Evolutionary conservation across 2,797 vertebrate species (phyloP), one percentile per base, ranked within the genome.

Genomic region (Syngnathus rostellatus): DNA sequence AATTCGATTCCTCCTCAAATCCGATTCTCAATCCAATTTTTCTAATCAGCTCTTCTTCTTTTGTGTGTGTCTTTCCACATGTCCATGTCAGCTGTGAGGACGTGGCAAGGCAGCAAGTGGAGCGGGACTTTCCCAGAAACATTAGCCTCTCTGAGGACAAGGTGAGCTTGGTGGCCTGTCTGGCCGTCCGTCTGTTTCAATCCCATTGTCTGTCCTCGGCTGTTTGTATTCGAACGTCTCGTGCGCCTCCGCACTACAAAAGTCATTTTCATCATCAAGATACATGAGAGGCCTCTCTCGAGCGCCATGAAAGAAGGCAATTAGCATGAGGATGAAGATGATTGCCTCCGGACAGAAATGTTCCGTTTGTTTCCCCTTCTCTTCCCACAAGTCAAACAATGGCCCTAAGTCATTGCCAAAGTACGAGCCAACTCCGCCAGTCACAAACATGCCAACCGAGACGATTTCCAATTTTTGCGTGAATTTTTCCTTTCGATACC

Each of bases 91-190:
- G 79, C 75, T 77, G 62, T 71, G 66, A 60, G 66, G 50, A 83
- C 76, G 68, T 74, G 83, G 84, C 82, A 75, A 78, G 70, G 74
- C 65, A 76, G 68, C 69, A 62, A 64, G 78, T 10, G 17, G 53
- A 79, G 59, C 72, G 79, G 85, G 86, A 80, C 78, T 88, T 89
- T 87, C 86, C 86, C 84, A 87, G 87, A 82, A 89, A 89, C 83
- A 25, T 72, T 68, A 88, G 75, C 71, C 83, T 83, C 83, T 83
- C 80, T 3, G 64, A 85, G 80, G 84, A 83, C 75, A 78, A 85
- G 81, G 80, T 83, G 79, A 82, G 77, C 79, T 72, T 75, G 74
- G 81, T 64, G 41, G 69, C 77, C 74, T 68, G 80, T 88, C 85
- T 87, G 68, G 62, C 76, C 86, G 78, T 83, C 77, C n/a, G 37